Base-by-base conservation (phyloP, 2,797 vertebrate genomes). In the Hephaestus fuliginosus region DNA sequence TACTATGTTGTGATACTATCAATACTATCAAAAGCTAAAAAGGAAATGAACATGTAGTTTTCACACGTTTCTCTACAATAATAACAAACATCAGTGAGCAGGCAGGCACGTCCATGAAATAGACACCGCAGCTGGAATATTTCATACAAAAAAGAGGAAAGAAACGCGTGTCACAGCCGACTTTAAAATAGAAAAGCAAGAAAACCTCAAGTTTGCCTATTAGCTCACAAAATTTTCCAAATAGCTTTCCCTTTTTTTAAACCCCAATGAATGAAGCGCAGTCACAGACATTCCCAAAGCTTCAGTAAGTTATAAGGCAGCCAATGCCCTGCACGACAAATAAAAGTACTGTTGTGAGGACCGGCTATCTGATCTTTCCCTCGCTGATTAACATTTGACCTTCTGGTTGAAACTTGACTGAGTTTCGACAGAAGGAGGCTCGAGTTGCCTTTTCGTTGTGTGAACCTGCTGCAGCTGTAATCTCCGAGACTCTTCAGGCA, bases 231-330 rank as follows among this genome's bases (percentile, higher is more conserved):
- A 49, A 25, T 25, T 69, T 53, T 80, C 46, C 49, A 64, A 53
- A 12, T 33, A 18, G n/a, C n/a, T 56, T 70, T 49, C 75, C 75
- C 62, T 18, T 57, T 48, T 39, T 39, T 7, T 14, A 49, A 60
- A 63, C 13, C 18, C 10, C 17, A 39, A 11, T 81, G 66, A 86
- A 84, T 71, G 36, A 72, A 49, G 57, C 5, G 8, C 13, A 52
- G 71, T 74, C 25, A 78, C 9, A 67, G 66, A 65, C 39, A 18
- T 28, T 43, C 56, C 9, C 20, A 60, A 48, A 62, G 52, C 10
- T 14, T 75, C 5, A 43, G 20, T 33, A 33, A 94, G 94, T 94
- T 62, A 15, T 18, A 33, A 68, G 60, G 61, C 93, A 94, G 93
- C 94, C 96, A 80, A 74, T 56, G 7, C 44, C 66, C 69, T 18